Conservation (phyloP, 1,140 invertebrate genomes). For the Aleiodes sp. region DNA sequence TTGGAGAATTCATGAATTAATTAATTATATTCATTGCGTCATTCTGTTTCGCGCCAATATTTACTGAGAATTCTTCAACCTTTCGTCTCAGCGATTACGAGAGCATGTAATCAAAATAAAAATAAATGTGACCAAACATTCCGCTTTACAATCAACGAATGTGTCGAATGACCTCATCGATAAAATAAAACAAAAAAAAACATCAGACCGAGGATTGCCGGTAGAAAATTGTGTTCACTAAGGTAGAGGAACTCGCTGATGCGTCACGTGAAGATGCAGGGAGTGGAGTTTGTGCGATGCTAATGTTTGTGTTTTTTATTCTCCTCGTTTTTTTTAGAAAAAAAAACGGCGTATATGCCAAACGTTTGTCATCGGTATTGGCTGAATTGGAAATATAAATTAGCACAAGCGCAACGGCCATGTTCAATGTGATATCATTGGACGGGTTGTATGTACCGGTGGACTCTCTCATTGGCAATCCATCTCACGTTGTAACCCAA, state of each 20-base stretch:
- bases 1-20: too few relatives aligned
- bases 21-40: too few relatives aligned
- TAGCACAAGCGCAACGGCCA: not conserved
- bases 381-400: conserved; percentile 3
- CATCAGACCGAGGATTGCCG: too few relatives aligned
- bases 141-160: too few relatives aligned
- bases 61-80: too few relatives aligned
- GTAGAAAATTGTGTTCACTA: not conserved
- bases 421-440: not conserved
- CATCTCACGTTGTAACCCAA: conserved; percentile 2
- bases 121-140: too few relatives aligned
- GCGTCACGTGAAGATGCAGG: not conserved
- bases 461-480: not conserved
- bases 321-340: too few relatives aligned
- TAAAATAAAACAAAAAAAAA: not conserved
- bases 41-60: too few relatives aligned
- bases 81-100: too few relatives aligned
- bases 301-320: conserved; percentile 13
- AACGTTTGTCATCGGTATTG: conserved; percentile 9
- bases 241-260: conserved; percentile 1
- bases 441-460: not conserved
- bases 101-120: too few relatives aligned
- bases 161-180: not conserved
- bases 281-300: conserved; percentile 14
- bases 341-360: not conserved